Conservation (phyloP, 2,113 vertebrate species). For the Amphiprion percula region DNA sequence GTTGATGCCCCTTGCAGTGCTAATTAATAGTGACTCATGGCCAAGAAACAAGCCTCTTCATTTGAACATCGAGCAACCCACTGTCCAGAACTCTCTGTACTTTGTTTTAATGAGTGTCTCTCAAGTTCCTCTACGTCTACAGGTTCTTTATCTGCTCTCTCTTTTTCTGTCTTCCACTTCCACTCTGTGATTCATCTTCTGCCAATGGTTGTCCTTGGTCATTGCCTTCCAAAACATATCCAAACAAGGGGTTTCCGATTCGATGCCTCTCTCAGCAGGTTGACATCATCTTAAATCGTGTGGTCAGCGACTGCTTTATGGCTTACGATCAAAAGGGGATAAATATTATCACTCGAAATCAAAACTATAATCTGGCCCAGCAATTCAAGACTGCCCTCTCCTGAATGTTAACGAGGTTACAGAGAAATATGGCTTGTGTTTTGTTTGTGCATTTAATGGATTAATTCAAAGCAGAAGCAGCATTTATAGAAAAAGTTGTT, state of each 20-base stretch:
- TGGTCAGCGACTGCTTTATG: constrained; percentile 19
- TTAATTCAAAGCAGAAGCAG: constrained; percentile 25
- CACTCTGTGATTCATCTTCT: constrained; percentile 23
- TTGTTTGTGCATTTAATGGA: constrained; percentile 14
- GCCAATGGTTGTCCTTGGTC: constrained; percentile 15
- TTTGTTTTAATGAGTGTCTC: constrained; percentile 71
- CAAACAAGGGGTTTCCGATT: constrained; percentile 20
- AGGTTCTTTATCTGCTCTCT: constrained; percentile 42
- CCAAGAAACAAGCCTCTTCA: constrained; percentile 68
- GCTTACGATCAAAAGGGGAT: constrained; percentile 10
- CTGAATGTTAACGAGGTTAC: constrained; percentile 22
- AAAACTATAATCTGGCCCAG: not conserved
- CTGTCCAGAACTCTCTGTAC: constrained; percentile 55
- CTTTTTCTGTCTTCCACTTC: constrained; percentile 20
- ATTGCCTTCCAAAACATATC: constrained; percentile 32
- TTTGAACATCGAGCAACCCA: constrained; percentile 65
- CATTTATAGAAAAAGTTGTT: constrained; percentile 21
- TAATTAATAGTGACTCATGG: constrained; percentile 81
- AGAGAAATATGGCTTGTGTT: not conserved
- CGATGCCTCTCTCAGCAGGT: constrained; percentile 18
- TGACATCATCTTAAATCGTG: not conserved
- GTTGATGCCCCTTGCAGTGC: constrained; percentile 54
- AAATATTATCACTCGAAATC: not conserved
- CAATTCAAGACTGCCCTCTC: constrained; percentile 20
- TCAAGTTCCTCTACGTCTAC: constrained; percentile 40